Base-by-base conservation (phyloP, 2,797 vertebrate species). In the Sternarchorhynchus goeldii region DNA sequence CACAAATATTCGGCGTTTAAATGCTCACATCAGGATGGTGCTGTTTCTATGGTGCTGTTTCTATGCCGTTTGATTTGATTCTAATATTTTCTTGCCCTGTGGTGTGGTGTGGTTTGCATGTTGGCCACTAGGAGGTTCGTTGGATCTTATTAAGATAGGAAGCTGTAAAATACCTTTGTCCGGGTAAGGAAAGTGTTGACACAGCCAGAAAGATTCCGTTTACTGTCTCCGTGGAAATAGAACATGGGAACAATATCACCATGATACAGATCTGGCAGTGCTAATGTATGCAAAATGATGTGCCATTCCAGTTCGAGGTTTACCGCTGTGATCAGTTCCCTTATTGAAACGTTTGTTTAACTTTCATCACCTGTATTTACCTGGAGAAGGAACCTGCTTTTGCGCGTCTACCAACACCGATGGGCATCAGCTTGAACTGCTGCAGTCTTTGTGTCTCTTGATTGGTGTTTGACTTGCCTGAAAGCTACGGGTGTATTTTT, bases 231-330 rank as follows among this genome's bases (percentile, higher is more conserved):
- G 59, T 58, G 36, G 75, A 72, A 78, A 79, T 69, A 32, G 53
- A 77, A 66, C 75, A 72, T 77, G 77, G 75, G 64, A 79, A 70
- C 29, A 50, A 60, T 25, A 57, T 75, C 77, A 77, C 60, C 32
- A 72, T 76, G 81, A 78, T 86, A 84, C 70, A 45, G 53, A 78
- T 84, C 77, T 77, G 66, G 73, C 80, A 73, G 50, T 50, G 65
- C 2, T 81, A 81, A 81, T 82, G 45, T 73, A 85, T 85, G 79
- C 74, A 78, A 85, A 83, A 77, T 72, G 75, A 75, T 87, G 81
- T 75, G 74, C 57, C 79, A 64, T 72, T 58, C 73, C 32, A n/a
- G 56, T 63, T 65, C 57, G 55, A 75, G 65, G 34, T 82, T 62
- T 66, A 66, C 65, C 70, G 36, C 34, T 17, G 41, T 76, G 70